Conservation (phyloP, 1,140 invertebrate species). For the Drosophila arawakana region DNA sequence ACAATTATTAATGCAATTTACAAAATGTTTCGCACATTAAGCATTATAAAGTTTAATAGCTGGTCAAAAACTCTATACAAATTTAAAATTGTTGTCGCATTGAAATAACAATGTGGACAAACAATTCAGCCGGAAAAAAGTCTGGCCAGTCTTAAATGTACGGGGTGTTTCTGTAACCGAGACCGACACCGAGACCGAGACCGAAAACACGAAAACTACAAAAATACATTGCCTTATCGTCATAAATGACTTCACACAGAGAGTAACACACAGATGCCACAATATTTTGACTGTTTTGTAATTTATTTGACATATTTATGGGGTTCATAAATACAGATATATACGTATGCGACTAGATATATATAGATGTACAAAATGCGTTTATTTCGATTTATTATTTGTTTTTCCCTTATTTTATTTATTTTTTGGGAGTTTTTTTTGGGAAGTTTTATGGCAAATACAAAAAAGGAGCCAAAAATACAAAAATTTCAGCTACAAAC, state of each 20-base stretch:
- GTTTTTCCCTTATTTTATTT: slow-evolving; percentile 19
- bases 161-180: slow-evolving; percentile 4
- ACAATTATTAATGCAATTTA: too few relatives aligned
- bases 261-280: slow-evolving; percentile 66
- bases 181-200: background rate
- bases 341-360: slow-evolving; percentile 21
- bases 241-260: slow-evolving; percentile 60
- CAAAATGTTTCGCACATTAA: too few relatives aligned
- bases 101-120: slow-evolving; percentile 1
- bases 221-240: slow-evolving; percentile 51
- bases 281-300: slow-evolving; percentile 80
- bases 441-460: slow-evolving; percentile 67
- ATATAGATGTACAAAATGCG: slow-evolving; percentile 60
- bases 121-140: slow-evolving; percentile 19
- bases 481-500: slow-evolving; percentile 44
- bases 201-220: background rate
- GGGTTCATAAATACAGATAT: slow-evolving; percentile 79
- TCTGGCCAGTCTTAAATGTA: slow-evolving; percentile 17
- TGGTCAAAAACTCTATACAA: slow-evolving; percentile 5
- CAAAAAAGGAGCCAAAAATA: slow-evolving; percentile 44
- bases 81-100: background rate
- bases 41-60: background rate
- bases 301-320: slow-evolving; percentile 82
- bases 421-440: slow-evolving; percentile 42
- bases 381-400: slow-evolving; percentile 78